Evolutionary conservation across 2,113 vertebrate species (phyloP).

Genomic region (Tragelaphus imberbis): DNA sequence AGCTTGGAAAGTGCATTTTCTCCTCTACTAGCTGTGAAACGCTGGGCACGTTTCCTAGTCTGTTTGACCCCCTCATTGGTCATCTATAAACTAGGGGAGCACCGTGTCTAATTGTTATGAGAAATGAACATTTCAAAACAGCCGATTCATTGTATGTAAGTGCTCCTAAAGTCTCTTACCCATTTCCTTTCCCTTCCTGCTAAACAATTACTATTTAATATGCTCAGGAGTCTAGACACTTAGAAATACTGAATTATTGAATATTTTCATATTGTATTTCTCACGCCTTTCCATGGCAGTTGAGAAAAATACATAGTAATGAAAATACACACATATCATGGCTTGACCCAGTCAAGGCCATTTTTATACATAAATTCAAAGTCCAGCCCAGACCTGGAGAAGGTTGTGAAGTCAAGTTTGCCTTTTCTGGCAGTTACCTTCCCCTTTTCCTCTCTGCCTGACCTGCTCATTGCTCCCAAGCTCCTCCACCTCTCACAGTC

Average conservation of each 20-base stretch:
- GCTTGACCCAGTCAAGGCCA: background rate
- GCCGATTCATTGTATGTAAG: background rate
- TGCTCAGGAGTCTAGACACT: background rate
- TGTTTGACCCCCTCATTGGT: background rate
- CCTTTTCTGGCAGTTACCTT: background rate
- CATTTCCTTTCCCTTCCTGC: conserved; percentile 9
- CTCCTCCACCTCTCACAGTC: background rate
- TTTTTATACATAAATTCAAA: background rate
- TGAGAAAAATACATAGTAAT: background rate
- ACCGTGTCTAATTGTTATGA: background rate
- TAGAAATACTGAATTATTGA: conserved; percentile 51
- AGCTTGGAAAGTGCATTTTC: background rate
- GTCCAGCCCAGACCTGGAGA: background rate
- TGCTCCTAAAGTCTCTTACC: background rate
- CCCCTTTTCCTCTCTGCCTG: background rate
- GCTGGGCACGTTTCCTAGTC: background rate
- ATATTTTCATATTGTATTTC: conserved; percentile 28
- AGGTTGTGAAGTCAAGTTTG: background rate
- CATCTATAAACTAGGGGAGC: background rate
- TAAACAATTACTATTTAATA: background rate
- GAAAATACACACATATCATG: background rate
- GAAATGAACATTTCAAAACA: conserved; percentile 9
- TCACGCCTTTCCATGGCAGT: background rate
- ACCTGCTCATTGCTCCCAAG: background rate
- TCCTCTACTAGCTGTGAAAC: background rate